phyloP scores from a whole-genome alignment of 2,888 invertebrate species.

The Listrodromus nycthemerus region DNA sequence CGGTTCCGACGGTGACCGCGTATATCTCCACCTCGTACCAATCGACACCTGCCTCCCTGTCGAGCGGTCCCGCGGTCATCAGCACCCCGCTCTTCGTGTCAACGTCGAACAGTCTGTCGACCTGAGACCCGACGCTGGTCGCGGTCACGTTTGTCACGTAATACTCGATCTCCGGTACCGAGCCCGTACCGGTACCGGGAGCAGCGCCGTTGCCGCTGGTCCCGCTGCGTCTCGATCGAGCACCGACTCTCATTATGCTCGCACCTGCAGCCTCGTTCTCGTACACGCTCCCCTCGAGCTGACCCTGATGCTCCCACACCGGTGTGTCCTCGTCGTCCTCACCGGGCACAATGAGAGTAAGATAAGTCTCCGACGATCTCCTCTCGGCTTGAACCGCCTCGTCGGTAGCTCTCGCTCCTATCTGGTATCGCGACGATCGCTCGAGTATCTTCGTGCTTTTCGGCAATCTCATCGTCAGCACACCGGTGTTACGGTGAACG shows the following conservation, averaged over 20 bases:
- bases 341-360: slow-evolving; percentile 92
- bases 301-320: slow-evolving; percentile 85
- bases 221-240: slow-evolving; percentile 90
- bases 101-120: slow-evolving; percentile 95
- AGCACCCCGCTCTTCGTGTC: slow-evolving; percentile 95
- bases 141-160: slow-evolving; percentile 94
- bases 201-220: slow-evolving; percentile 87
- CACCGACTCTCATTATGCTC: slow-evolving; percentile 92
- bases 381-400: slow-evolving; percentile 96
- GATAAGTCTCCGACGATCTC: slow-evolving; percentile 93
- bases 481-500: slow-evolving; percentile 92
- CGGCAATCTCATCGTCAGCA: slow-evolving; percentile 81
- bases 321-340: slow-evolving; percentile 84
- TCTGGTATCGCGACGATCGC: slow-evolving; percentile 88
- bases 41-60: slow-evolving; percentile 93
- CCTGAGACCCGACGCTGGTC: slow-evolving; percentile 89
- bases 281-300: slow-evolving; percentile 91
- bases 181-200: slow-evolving; percentile 72
- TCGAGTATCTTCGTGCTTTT: slow-evolving; percentile 88
- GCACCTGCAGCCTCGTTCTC: slow-evolving; percentile 96
- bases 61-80: slow-evolving; percentile 93
- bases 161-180: slow-evolving; percentile 88
- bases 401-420: slow-evolving; percentile 95
- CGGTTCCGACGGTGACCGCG: slow-evolving; percentile 90
- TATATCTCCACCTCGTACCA: slow-evolving; percentile 94